Evolutionary conservation across 2,888 invertebrate species (phyloP), one percentile per base, ranked within the genome.

Genomic region (Bellardia bayeri): DNA sequence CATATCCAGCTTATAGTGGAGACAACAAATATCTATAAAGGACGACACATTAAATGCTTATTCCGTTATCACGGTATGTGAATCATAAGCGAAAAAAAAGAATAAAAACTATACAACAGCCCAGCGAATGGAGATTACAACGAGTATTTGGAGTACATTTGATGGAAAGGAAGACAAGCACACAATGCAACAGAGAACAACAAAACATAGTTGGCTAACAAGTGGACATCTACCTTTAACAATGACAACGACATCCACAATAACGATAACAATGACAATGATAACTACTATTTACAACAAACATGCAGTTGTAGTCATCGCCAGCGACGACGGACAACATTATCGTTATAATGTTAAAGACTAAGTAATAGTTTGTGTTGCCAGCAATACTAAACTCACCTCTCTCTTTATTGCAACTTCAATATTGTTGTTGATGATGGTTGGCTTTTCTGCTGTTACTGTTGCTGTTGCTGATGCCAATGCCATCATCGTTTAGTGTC

Each of bases 21-120:
- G 56, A 66, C 58, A 72, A 66, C 66, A 61, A 37, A 42, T 76
- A 42, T 58, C 16, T 78, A 49, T n/a, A 83, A 42, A 64, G 42
- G 23, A 71, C 33, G 54, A 79, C 58, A 79, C 79, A 49, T 84
- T 79, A 79, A 85, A 79, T 85, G 75, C 80, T 81, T 75, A 75
- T 42, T 75, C 69, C 75, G 63, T 69, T 85, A 75, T 85, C 54
- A 63, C 33, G 16, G 49, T 45, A 61, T 74, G 68, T 79, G 84
- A 51, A 72, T 80, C 79, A 75, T 74, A 68, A 80, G 61, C n/a
- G 30, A 37, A 37, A 13, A 54, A 71, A 51, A 51, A 37, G 0
- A 13, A 45, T 4, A 63, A 68, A 63, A 58, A 45, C 23, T 16
- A 45, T 11, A 45, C 9, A 69, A 69, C 51, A 63, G 30, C 16